Evolutionary conservation across 2,888 invertebrate species (phyloP).

Genomic region (Cloeon dipterum): DNA sequence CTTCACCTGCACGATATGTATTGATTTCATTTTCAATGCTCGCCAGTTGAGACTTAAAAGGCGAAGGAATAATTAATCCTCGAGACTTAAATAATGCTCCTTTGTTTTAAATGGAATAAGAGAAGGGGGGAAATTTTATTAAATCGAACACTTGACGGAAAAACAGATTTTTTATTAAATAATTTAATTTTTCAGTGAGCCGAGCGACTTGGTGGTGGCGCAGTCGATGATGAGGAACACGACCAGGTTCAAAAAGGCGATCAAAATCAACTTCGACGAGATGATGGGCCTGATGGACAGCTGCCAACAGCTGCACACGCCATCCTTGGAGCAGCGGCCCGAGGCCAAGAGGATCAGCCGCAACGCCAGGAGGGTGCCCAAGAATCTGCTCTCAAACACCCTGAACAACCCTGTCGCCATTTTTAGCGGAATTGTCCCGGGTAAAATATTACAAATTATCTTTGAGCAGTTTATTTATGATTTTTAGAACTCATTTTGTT

Average conservation of each 20-base stretch:
- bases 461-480: background rate
- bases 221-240: constrained; percentile 26
- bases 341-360: background rate
- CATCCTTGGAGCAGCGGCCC: background rate
- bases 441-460: too few relatives aligned
- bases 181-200: too few relatives aligned
- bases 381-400: background rate
- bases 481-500: background rate
- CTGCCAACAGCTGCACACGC: constrained; percentile 38
- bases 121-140: too few relatives aligned
- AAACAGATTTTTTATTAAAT: too few relatives aligned
- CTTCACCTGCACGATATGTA: too few relatives aligned
- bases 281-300: constrained; percentile 62
- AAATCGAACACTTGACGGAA: too few relatives aligned
- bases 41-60: too few relatives aligned
- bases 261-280: constrained; percentile 41
- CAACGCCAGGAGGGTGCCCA: background rate
- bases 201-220: constrained; percentile 8
- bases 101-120: too few relatives aligned
- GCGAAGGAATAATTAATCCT: too few relatives aligned
- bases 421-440: constrained; percentile 61
- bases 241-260: constrained; percentile 33
- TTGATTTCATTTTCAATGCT: too few relatives aligned
- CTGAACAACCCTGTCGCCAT: constrained; percentile 21
- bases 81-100: too few relatives aligned